A percentile compares a stretch with the other conserved stretches of the same genome.
phyloP scores from a whole-genome alignment of 2,888 invertebrate genomes.

The Pyrgus malvae region DNA sequence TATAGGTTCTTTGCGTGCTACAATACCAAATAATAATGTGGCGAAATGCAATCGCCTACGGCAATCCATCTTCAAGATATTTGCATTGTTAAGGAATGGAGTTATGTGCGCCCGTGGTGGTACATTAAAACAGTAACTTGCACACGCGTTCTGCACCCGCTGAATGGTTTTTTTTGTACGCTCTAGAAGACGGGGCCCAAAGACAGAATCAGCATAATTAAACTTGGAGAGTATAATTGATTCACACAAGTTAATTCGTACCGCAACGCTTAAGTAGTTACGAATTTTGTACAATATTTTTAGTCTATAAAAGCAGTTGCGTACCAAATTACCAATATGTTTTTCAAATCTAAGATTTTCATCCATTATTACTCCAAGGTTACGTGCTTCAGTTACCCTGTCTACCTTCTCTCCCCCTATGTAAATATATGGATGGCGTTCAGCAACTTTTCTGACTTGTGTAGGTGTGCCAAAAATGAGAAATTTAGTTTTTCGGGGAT shows the following conservation, averaged over 20 bases:
- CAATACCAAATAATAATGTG: neutral
- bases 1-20: neutral
- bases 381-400: neutral
- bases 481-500: neutral
- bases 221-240: neutral
- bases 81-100: neutral
- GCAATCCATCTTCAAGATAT: neutral
- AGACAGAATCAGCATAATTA: neutral
- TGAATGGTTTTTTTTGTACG: neutral
- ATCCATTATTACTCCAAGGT: neutral
- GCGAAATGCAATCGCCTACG: neutral
- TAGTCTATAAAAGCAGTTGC: neutral
- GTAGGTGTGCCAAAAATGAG: neutral
- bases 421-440: neutral
- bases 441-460: neutral
- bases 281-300: neutral
- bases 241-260: neutral
- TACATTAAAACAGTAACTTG: neutral
- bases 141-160: neutral
- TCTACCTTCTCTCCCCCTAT: neutral
- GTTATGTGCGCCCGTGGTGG: neutral
- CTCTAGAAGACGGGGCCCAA: neutral
- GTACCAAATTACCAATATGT: neutral
- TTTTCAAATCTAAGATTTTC: neutral
- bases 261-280: neutral